phyloP scores from a whole-genome alignment of 2,888 invertebrate species.

The Boloria selene region DNA sequence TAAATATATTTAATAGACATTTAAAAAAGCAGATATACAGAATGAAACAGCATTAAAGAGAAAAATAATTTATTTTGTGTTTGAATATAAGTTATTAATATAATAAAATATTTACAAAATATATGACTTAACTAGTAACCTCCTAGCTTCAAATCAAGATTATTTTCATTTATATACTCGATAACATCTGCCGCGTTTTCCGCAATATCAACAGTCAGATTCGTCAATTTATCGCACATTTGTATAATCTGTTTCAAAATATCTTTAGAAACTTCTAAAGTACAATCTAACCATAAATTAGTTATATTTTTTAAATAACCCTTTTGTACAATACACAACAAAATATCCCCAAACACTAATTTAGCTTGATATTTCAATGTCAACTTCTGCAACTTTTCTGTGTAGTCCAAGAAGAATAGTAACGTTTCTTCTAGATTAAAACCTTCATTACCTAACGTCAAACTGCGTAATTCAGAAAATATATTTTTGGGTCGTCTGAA shows the following conservation, averaged over 20 bases:
- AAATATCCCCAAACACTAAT: conserved; percentile 61
- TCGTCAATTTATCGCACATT: conserved; percentile 61
- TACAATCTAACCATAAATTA: conserved; percentile 74
- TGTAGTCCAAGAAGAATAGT: conserved; percentile 67
- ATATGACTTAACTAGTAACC: conserved; percentile 60
- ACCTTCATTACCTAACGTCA: conserved; percentile 72
- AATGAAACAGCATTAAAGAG: background rate
- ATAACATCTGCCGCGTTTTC: conserved; percentile 64
- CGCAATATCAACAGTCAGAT: conserved; percentile 66
- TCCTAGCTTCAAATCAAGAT: conserved; percentile 72
- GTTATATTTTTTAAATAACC: conserved; percentile 63
- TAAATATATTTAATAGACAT: too few relatives aligned
- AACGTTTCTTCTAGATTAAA: conserved; percentile 67
- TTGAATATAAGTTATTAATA: conserved; percentile 11
- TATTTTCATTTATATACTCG: conserved; percentile 66
- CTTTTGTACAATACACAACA: conserved; percentile 61
- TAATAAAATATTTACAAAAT: conserved; percentile 39
- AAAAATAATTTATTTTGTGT: conserved; percentile 8
- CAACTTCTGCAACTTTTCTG: conserved; percentile 64
- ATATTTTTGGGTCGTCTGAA: conserved; percentile 60
- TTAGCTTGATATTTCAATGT: conserved; percentile 73
- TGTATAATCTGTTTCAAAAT: conserved; percentile 67
- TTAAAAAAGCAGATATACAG: too few relatives aligned
- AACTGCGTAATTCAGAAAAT: conserved; percentile 61
- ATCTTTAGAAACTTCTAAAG: conserved; percentile 67